Evolutionary conservation across 2,113 vertebrate species (phyloP).

Genomic region (Struthidea cinerea): DNA sequence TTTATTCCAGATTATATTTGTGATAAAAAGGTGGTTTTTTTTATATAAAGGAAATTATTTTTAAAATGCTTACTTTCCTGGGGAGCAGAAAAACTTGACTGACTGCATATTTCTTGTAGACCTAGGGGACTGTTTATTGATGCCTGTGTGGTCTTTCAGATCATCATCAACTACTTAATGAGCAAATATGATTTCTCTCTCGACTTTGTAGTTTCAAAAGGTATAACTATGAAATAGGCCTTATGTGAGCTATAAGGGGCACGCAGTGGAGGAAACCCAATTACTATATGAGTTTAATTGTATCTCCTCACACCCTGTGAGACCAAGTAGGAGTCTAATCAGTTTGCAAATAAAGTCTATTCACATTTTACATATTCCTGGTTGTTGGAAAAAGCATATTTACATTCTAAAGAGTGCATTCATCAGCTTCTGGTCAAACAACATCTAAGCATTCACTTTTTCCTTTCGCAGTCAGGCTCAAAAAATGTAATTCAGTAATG

Average conservation of each 20-base stretch:
- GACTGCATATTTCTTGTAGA: not conserved
- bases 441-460: not conserved
- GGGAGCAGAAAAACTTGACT: not conserved
- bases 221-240: not conserved
- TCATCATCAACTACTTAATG: not conserved
- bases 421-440: slow-evolving; percentile 26
- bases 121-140: not conserved
- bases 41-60: not conserved
- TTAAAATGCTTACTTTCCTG: not conserved
- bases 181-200: slow-evolving; percentile 5
- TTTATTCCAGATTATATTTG: slow-evolving; percentile 36
- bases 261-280: not conserved
- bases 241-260: not conserved
- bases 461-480: not conserved
- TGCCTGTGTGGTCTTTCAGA: not conserved
- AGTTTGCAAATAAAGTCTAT: slow-evolving; percentile 21
- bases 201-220: not conserved
- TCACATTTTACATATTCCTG: not conserved
- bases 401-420: not conserved
- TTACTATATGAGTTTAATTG: slow-evolving; percentile 30
- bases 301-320: not conserved
- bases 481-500: not conserved
- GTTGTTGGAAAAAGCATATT: not conserved
- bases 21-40: not conserved
- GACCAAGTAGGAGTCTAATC: not conserved